Conservation (phyloP, 2,888 invertebrate genomes). For the Epistrophe grossulariae region DNA sequence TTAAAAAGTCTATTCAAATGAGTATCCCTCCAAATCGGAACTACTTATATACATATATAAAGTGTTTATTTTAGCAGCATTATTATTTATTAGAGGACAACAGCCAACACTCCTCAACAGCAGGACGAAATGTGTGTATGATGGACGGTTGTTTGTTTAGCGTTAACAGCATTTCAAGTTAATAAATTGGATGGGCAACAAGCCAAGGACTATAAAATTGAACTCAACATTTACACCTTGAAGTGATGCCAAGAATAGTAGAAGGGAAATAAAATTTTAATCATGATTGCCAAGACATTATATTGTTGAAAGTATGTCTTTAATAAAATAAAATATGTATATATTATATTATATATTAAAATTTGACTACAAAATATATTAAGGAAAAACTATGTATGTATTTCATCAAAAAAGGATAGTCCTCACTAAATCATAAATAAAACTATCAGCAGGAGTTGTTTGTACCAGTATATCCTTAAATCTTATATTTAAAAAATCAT, state of each 20-base stretch:
- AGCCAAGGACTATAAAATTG: constrained; percentile 27
- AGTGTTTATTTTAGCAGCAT: constrained; percentile 3
- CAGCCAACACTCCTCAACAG: not conserved
- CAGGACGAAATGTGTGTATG: constrained; percentile 26
- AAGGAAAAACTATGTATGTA: no score
- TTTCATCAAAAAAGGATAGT: no score
- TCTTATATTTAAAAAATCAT: no score
- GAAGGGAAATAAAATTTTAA: constrained; percentile 6
- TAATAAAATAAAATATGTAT: not conserved
- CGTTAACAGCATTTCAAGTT: constrained; percentile 29
- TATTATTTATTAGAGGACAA: not conserved
- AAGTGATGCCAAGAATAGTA: constrained; percentile 30
- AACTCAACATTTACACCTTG: constrained; percentile 31
- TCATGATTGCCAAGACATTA: constrained; percentile 28
- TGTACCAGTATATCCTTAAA: no score
- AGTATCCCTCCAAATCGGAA: constrained; percentile 6
- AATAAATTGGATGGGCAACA: constrained; percentile 52
- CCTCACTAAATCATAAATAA: no score
- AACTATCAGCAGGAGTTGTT: no score
- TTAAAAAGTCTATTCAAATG: not conserved
- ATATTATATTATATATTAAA: no score
- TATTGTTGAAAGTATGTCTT: not conserved
- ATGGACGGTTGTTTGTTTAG: constrained; percentile 51
- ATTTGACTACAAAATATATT: no score
- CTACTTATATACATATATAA: not conserved